Evolutionary conservation across 2,797 vertebrate genomes (phyloP).

Genomic region (Pagetopsis macropterus): DNA sequence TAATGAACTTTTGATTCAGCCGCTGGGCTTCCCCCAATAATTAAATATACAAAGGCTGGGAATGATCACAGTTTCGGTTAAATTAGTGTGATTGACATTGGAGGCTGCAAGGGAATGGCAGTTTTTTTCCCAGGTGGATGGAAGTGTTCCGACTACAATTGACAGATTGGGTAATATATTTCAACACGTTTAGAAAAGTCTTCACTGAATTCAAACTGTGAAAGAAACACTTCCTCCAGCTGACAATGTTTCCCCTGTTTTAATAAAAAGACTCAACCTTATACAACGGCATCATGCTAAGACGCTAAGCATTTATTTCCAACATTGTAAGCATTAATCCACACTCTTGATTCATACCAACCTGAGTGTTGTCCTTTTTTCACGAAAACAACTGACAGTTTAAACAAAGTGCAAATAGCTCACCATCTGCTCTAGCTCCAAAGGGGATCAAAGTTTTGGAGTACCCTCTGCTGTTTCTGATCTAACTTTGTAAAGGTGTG

Average conservation of each 20-base stretch:
- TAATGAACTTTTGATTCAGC: slow-evolving; percentile 27
- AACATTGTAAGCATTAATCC: slow-evolving; percentile 6
- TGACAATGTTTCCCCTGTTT: no score
- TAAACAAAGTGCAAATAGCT: neutral
- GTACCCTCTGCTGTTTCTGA: neutral
- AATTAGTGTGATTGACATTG: neutral
- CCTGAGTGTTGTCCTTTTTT: slow-evolving; percentile 32
- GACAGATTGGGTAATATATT: neutral
- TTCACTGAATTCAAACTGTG: no score
- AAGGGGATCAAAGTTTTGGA: slow-evolving; percentile 11
- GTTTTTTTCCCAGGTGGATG: neutral
- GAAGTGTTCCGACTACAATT: neutral
- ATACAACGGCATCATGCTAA: slow-evolving; percentile 27
- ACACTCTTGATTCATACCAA: slow-evolving; percentile 35
- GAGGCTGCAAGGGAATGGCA: no score
- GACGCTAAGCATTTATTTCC: slow-evolving; percentile 5
- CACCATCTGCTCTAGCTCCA: slow-evolving; percentile 43
- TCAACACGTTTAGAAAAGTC: no score
- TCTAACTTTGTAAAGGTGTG: slow-evolving; percentile 13
- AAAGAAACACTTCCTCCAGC: no score
- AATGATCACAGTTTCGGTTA: neutral
- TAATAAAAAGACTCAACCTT: neutral
- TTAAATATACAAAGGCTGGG: slow-evolving; percentile 18
- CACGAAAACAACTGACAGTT: slow-evolving; percentile 28
- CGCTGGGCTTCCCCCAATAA: slow-evolving; percentile 18